Evolutionary conservation across 1,140 invertebrate species (phyloP), one percentile per base, ranked within the genome.

Genomic region (Condylostylus longicornis): DNA sequence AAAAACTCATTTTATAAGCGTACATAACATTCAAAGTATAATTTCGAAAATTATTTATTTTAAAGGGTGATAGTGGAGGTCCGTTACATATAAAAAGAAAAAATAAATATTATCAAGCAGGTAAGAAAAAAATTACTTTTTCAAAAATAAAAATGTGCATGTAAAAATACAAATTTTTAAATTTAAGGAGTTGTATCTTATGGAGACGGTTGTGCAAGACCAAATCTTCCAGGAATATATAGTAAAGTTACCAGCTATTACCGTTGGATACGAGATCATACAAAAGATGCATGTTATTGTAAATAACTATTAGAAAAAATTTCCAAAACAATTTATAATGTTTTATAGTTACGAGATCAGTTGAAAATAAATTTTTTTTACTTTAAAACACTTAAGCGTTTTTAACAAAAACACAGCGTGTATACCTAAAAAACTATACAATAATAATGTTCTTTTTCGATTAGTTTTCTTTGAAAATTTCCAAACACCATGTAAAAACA

Each of bases 161-260:
- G 18, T 38, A 22, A 43, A 44, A 53, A 27, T 48, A 52, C n/a
- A 8, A 25, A 8, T n/a, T 25, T 25, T 38, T 50, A 54, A 31
- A 35, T 68, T 22, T 47, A 54, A 51, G 71, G 71, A 3, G 67
- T 74, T n/a, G 69, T 72, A 2, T 74, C 72, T 0, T 79, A 75
- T 75, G 72, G 71, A n/a, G 66, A 72, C 2, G 75, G 74, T 1
- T 79, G 76, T 45, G 76, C 71, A 7, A 57, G 71, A 39, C 61
- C 68, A 3, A 66, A 70, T 4, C 67, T 70, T 38, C 76, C 76
- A 2, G 76, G 75, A 12, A 76, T 83, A 3, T 83, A 83, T 46
- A 80, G 79, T 0, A 64, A 77, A 25, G 73, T 83, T 1, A 64
- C 70, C 7, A 66, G 66, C 44, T 81, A 78, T 49, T 47, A 75